Percentiles rank a stretch among this genome's conserved stretches.
Evolutionary conservation across 2,888 invertebrate species (phyloP).

Genomic region (Noctua fimbriata): DNA sequence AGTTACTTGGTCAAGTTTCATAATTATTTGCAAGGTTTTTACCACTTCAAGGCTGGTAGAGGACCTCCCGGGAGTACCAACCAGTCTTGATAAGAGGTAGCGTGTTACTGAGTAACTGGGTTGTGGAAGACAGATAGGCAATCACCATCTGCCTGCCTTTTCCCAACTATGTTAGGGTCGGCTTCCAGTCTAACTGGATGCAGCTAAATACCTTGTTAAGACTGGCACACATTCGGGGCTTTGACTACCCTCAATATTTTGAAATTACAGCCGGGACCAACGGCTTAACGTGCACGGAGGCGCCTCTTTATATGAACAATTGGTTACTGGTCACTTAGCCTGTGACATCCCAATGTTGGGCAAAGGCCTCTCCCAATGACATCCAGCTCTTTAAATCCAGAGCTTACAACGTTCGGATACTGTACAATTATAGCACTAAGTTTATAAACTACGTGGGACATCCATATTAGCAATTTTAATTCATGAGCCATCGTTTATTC

Average conservation of each 20-base stretch:
- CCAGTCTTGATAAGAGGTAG: background rate
- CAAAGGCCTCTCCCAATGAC: background rate
- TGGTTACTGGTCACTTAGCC: background rate
- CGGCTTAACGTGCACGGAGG: background rate
- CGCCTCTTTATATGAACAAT: background rate
- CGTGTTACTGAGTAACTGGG: no score
- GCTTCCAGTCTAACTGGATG: background rate
- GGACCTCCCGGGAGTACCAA: background rate
- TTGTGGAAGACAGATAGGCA: background rate
- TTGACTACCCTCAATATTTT: no score
- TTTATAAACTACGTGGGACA: background rate
- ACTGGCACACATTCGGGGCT: no score
- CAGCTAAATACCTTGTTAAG: no score
- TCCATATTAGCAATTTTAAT: slow-evolving; percentile 18
- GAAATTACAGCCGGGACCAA: background rate
- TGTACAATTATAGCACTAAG: background rate
- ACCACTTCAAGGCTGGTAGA: background rate
- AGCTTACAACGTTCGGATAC: background rate
- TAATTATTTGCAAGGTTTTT: background rate
- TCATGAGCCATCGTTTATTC: slow-evolving; percentile 7
- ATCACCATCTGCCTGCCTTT: background rate
- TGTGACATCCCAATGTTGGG: background rate
- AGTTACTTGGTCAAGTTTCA: background rate
- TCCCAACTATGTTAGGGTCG: background rate
- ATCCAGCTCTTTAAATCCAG: background rate